Evolutionary conservation across 2,888 invertebrate species (phyloP).

Genomic region (Melitaea athalia): DNA sequence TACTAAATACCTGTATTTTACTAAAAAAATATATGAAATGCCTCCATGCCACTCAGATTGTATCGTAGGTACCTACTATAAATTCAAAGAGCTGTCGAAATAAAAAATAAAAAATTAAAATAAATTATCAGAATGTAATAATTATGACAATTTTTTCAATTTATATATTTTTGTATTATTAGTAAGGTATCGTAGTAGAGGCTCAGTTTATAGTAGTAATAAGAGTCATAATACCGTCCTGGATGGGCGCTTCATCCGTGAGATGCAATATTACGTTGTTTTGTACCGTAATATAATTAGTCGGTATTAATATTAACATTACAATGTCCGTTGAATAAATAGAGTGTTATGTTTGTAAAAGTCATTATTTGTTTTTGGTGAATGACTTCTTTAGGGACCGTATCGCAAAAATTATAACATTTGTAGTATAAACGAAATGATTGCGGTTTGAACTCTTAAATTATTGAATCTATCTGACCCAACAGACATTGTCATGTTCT

Average conservation of each 20-base stretch:
- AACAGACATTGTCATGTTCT: too few species aligned
- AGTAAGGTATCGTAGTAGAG: conserved; percentile 10
- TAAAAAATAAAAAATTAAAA: too few species aligned
- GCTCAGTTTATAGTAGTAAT: conserved; percentile 18
- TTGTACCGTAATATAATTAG: conserved; percentile 7
- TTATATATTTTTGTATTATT: not conserved
- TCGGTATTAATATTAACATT: conserved; percentile 6
- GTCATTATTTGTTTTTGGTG: not conserved
- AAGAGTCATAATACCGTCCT: conserved; percentile 17
- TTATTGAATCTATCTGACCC: too few species aligned
- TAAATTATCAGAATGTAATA: too few species aligned
- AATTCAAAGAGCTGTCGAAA: too few species aligned
- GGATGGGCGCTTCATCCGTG: not conserved
- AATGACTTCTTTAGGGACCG: not conserved
- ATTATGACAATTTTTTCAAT: too few species aligned
- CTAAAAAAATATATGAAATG: too few species aligned
- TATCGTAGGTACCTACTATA: too few species aligned
- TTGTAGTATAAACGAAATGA: not conserved
- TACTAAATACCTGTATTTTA: too few species aligned
- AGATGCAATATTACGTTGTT: conserved; percentile 16
- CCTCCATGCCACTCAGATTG: too few species aligned
- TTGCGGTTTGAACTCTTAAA: too few species aligned
- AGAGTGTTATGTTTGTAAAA: too few species aligned
- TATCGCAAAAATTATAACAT: not conserved
- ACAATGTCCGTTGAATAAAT: not conserved